Evolutionary conservation across 2,797 vertebrate genomes (phyloP).

Genomic region (Anguilla anguilla): DNA sequence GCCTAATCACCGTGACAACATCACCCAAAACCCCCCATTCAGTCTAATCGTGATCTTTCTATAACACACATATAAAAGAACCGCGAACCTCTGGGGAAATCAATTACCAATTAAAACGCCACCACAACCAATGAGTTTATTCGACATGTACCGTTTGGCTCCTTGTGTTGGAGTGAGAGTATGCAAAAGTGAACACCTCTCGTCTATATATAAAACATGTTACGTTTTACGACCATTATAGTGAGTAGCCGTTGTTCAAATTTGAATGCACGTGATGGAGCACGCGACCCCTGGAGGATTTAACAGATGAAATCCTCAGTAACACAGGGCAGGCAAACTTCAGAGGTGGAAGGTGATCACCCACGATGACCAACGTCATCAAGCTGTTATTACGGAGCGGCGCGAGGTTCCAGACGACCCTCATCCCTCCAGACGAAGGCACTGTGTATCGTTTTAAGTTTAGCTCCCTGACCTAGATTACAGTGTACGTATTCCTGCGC

Average conservation of each 20-base stretch:
- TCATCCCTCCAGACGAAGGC: slow-evolving; percentile 8
- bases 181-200: neutral
- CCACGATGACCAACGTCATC: neutral
- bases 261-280: neutral
- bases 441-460: slow-evolving; percentile 50
- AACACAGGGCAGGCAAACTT: neutral
- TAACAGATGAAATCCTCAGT: no score
- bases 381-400: neutral
- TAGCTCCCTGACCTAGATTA: slow-evolving; percentile 69
- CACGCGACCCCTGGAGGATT: neutral
- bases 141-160: neutral
- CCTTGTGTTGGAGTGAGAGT: neutral
- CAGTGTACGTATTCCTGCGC: slow-evolving; percentile 57
- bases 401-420: slow-evolving; percentile 30
- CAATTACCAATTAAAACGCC: slow-evolving; percentile 20
- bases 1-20: neutral
- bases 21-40: neutral
- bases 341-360: neutral
- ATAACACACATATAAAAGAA: slow-evolving; percentile 18
- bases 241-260: neutral
- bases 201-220: neutral
- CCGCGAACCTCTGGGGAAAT: neutral
- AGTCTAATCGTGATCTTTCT: neutral
- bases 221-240: neutral
- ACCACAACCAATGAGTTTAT: neutral